Conservation (phyloP, 2,113 vertebrate genomes). For the Ptilonorhynchus violaceus region DNA sequence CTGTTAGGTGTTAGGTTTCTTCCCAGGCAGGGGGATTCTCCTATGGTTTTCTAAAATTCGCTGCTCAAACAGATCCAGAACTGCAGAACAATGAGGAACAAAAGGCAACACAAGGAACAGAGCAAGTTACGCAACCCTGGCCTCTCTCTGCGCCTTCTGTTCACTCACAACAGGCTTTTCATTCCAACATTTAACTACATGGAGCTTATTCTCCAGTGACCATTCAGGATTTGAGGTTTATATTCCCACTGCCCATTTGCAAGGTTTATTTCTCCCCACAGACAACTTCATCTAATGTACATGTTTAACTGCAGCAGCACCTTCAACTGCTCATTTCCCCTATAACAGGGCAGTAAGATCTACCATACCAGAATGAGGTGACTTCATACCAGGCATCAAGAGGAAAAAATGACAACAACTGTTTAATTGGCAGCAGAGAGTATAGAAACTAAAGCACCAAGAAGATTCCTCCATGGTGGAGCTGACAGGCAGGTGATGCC, state of each 20-base stretch:
- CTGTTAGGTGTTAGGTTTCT: not conserved
- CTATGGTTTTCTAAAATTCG: not conserved
- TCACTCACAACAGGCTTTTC: conserved; percentile 2
- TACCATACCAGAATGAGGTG: not conserved
- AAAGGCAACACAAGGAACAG: not conserved
- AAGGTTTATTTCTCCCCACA: not conserved
- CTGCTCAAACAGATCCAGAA: not conserved
- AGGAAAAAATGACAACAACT: not conserved
- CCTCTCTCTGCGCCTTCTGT: not conserved
- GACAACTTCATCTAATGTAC: not conserved
- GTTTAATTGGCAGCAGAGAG: not conserved
- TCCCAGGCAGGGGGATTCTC: not conserved
- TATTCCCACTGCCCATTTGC: not conserved
- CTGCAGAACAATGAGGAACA: not conserved
- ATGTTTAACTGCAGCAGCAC: not conserved
- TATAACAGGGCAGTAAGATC: not conserved
- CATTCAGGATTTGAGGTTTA: not conserved
- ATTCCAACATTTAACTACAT: not conserved
- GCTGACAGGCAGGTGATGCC: not conserved
- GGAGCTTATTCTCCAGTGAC: not conserved
- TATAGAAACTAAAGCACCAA: not conserved
- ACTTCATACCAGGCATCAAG: not conserved
- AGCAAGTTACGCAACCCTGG: not conserved
- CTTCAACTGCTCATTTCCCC: not conserved
- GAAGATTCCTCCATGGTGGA: not conserved